Evolutionary conservation across 2,113 vertebrate species (phyloP).

Genomic region (Syrmaticus mikado): DNA sequence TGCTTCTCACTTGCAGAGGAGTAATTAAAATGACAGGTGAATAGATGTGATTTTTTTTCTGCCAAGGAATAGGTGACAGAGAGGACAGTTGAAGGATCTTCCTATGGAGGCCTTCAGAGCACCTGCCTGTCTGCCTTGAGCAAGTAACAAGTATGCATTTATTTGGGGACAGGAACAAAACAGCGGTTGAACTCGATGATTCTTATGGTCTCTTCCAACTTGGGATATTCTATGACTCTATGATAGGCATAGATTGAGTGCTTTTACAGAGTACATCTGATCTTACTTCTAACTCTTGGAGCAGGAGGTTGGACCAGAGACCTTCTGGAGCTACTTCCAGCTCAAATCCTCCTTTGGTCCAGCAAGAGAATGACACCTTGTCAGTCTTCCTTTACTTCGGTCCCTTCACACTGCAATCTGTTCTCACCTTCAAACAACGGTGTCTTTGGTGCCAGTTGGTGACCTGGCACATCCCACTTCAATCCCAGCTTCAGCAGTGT

Average conservation of each 20-base stretch:
- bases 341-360: neutral
- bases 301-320: neutral
- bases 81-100: neutral
- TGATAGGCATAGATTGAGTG: neutral
- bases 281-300: neutral
- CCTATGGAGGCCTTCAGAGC: neutral
- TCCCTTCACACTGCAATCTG: neutral
- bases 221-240: too few species aligned
- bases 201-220: too few species aligned
- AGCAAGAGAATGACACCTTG: neutral
- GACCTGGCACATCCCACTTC: neutral
- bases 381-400: neutral
- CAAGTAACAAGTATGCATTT: too few species aligned
- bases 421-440: neutral
- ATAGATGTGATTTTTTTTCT: conserved; percentile 24
- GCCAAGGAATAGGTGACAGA: neutral
- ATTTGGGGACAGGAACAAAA: neutral
- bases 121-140: neutral
- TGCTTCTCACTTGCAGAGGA: neutral
- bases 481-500: neutral
- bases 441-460: neutral
- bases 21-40: conserved; percentile 37
- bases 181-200: too few species aligned
- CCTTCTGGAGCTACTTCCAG: neutral
- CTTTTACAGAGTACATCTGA: neutral